Evolutionary conservation across 2,797 vertebrate genomes (phyloP).

Genomic region (Argya squamiceps): DNA sequence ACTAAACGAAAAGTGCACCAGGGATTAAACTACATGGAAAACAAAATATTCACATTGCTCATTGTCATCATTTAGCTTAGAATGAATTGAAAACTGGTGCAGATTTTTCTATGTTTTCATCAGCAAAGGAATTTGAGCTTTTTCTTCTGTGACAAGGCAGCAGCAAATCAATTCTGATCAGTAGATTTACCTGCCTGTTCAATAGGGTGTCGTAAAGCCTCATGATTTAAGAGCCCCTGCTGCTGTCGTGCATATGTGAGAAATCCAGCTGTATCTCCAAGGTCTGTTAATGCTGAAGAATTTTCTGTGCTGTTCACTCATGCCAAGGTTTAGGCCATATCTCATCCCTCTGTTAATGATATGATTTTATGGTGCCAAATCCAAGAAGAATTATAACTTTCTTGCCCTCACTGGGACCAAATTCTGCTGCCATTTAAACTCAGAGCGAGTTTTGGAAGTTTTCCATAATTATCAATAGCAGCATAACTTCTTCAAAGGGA

Average conservation of each 20-base stretch:
- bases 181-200: conserved; percentile 36
- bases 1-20: not conserved
- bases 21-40: not conserved
- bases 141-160: not conserved
- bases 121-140: not conserved
- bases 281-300: not conserved
- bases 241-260: not conserved
- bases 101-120: not conserved
- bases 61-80: not conserved
- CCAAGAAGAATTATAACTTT: not conserved
- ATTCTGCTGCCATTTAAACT: not conserved
- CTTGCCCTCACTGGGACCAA: not conserved
- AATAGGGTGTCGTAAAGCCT: not conserved
- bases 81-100: not conserved
- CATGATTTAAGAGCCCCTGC: conserved; percentile 17
- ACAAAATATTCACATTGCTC: not conserved
- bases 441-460: not conserved
- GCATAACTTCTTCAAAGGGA: not conserved
- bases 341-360: not conserved
- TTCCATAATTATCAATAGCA: not conserved
- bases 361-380: conserved; percentile 2
- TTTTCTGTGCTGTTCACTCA: not conserved
- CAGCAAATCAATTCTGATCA: conserved; percentile 32
- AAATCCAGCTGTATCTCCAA: not conserved
- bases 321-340: not conserved